Percentiles rank a stretch among this genome's conserved stretches.
These are phyloP conservation scores for Paedocypris micromegethes DNA, from an alignment of 2,797 vertebrate species.

Conservation along the genomic window DNA sequence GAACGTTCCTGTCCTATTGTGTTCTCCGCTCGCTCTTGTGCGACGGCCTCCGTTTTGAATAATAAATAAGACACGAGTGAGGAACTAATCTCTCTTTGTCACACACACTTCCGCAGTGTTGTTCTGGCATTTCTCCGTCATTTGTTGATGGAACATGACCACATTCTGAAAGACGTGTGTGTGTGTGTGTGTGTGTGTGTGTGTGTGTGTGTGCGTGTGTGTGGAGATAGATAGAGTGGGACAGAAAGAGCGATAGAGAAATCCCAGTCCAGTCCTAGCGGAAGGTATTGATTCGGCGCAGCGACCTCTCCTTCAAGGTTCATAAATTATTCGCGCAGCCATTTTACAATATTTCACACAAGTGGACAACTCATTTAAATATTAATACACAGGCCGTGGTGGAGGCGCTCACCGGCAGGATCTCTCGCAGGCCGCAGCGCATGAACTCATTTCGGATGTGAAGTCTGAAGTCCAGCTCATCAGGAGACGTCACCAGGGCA, in stretches of 20 bases:
- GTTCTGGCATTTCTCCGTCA: slow-evolving; percentile 36
- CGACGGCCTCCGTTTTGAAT: slow-evolving; percentile 43
- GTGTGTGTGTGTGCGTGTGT: not conserved
- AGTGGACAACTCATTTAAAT: slow-evolving; percentile 75
- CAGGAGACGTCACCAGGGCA: slow-evolving; percentile 94
- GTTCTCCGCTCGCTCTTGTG: slow-evolving; percentile 25
- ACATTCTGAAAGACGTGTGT: slow-evolving; percentile 24
- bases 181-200: not conserved
- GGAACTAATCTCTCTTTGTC: slow-evolving; percentile 41
- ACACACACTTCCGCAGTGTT: slow-evolving; percentile 34
- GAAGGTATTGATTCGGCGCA: slow-evolving; percentile 53
- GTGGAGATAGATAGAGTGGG: not conserved
- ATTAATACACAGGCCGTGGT: slow-evolving; percentile 64
- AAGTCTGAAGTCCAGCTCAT: slow-evolving; percentile 96
- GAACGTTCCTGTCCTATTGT: slow-evolving; percentile 1
- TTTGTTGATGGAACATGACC: slow-evolving; percentile 40
- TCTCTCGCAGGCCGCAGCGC: slow-evolving; percentile 92
- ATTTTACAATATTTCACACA: slow-evolving; percentile 66
- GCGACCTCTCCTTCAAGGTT: slow-evolving; percentile 58
- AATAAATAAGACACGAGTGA: slow-evolving; percentile 46
- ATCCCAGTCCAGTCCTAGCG: slow-evolving; percentile 55
- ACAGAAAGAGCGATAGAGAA: slow-evolving; percentile 38
- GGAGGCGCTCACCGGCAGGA: slow-evolving; percentile 82
- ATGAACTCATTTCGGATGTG: slow-evolving; percentile 99
- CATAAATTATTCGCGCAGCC: slow-evolving; percentile 63